A percentile compares a stretch with the other conserved stretches of the same genome.
phyloP scores from a whole-genome alignment of 2,888 invertebrate species.

The Drosophila yooni region DNA sequence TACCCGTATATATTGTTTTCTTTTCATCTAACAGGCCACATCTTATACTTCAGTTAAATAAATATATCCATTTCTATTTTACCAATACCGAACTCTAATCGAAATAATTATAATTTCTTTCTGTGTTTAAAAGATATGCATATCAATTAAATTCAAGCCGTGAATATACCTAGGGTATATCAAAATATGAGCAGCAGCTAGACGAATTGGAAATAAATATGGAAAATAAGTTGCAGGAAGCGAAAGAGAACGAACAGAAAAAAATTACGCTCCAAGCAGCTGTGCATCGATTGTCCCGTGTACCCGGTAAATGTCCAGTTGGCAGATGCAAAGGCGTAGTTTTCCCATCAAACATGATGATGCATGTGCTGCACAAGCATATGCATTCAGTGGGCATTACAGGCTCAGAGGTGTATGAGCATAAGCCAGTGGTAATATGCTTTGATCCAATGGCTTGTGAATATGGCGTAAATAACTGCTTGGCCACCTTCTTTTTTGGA shows the following conservation, averaged over 20 bases:
- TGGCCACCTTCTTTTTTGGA: constrained; percentile 49
- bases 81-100: background rate
- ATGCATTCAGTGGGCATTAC: background rate
- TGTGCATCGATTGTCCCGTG: constrained; percentile 12
- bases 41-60: background rate
- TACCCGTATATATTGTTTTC: background rate
- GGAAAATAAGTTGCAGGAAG: constrained; percentile 34
- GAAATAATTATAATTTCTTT: background rate
- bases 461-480: constrained; percentile 12
- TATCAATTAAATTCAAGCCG: constrained; percentile 10
- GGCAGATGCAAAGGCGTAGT: constrained; percentile 35
- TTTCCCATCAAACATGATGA: constrained; percentile 52
- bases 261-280: background rate
- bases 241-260: constrained; percentile 12
- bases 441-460: constrained; percentile 33
- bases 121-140: constrained; percentile 2
- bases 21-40: background rate
- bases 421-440: constrained; percentile 21
- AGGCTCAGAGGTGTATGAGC: constrained; percentile 27
- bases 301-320: constrained; percentile 45
- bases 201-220: constrained; percentile 20
- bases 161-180: constrained; percentile 16
- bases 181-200: constrained; percentile 10
- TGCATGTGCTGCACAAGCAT: constrained; percentile 49
- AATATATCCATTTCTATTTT: background rate